Percentiles rank a stretch among this genome's conserved stretches.
Conservation (phyloP, 2,113 vertebrate species). For the Hydrochoerus hydrochaeris region DNA sequence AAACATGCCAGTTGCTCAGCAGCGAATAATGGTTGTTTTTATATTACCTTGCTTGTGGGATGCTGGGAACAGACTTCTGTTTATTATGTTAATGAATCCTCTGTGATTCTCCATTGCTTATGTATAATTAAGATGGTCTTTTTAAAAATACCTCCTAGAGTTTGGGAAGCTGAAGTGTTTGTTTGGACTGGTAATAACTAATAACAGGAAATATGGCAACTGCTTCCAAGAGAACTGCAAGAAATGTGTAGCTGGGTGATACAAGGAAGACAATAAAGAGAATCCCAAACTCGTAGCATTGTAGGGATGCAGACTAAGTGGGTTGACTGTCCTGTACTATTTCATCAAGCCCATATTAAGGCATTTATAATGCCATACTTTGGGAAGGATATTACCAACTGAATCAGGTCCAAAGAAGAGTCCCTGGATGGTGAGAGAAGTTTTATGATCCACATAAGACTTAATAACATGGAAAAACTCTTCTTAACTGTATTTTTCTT, state of each 20-base stretch:
- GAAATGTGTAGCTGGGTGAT: background rate
- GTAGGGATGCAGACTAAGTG: background rate
- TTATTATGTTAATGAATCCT: constrained; percentile 79
- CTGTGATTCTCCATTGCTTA: constrained; percentile 63
- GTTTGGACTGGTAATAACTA: constrained; percentile 66
- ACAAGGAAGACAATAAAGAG: background rate
- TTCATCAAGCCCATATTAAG: background rate
- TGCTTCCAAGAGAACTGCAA: constrained; percentile 47
- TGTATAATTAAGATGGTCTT: constrained; percentile 79
- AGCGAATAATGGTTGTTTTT: background rate
- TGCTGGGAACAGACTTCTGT: constrained; percentile 77
- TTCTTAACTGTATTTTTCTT: background rate
- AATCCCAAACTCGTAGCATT: background rate
- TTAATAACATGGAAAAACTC: background rate
- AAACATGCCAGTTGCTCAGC: background rate
- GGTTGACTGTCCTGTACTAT: rapidly evolving
- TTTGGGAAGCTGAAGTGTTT: constrained; percentile 55
- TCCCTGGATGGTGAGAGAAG: background rate
- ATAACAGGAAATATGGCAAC: constrained; percentile 41
- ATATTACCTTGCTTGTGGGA: background rate
- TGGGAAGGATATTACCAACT: background rate
- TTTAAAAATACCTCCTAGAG: constrained; percentile 67
- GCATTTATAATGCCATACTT: background rate
- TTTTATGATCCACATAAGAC: background rate
- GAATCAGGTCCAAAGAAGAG: background rate